phyloP scores from a whole-genome alignment of 2,113 vertebrate species.

The Choloepus hoffmanni region DNA sequence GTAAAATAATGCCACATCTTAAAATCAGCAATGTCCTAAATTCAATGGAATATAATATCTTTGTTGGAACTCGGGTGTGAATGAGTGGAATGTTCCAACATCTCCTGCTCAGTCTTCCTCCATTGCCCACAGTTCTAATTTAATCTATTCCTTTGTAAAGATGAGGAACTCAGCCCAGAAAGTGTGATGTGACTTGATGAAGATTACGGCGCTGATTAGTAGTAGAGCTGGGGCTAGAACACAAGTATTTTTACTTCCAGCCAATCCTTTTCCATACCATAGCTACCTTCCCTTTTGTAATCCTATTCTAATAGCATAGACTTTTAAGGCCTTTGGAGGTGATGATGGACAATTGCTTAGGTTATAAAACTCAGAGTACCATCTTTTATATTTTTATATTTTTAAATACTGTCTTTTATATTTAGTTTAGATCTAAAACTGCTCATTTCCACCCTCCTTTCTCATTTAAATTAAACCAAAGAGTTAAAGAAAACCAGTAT shows the following conservation, averaged over 20 bases:
- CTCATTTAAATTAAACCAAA: conserved; percentile 47
- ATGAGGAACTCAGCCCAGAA: background rate
- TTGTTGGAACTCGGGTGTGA: background rate
- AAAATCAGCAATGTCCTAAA: conserved; percentile 6
- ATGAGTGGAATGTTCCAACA: background rate
- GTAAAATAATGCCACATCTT: background rate
- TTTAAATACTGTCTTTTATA: conserved; percentile 18
- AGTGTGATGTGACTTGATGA: background rate
- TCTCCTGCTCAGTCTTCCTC: background rate
- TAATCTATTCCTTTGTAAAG: background rate
- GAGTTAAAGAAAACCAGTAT: background rate
- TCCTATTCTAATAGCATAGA: background rate
- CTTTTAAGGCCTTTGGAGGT: background rate
- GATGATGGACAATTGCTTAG: background rate
- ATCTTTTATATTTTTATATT: background rate
- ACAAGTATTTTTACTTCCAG: background rate
- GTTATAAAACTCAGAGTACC: background rate
- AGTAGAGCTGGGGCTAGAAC: background rate
- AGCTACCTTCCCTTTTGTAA: background rate
- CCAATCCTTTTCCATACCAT: background rate
- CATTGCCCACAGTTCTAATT: background rate
- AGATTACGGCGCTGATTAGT: background rate
- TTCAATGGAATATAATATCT: background rate
- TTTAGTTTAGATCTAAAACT: background rate
- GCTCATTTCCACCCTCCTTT: background rate